Percentiles rank a stretch among this genome's conserved stretches.
Evolutionary conservation across 35 echinoderm and acorn worm species (phyloP).

Genomic region (Amphiura filiformis): DNA sequence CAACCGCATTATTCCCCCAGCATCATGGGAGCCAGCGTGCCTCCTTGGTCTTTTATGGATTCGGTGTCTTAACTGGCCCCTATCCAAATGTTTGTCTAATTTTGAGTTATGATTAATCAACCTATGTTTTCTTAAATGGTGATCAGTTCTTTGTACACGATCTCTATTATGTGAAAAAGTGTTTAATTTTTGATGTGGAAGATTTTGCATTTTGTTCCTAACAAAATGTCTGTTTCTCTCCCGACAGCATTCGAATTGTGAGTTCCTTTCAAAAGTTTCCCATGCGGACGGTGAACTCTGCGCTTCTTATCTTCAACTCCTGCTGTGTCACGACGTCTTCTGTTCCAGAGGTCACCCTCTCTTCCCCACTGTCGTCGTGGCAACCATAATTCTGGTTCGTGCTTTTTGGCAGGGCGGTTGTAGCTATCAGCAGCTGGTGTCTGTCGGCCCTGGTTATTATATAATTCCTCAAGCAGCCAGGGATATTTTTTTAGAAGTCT

Average conservation of each 20-base stretch:
- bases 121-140: background rate
- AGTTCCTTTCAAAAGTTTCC: too few species aligned
- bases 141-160: background rate
- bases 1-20: conserved; percentile 68
- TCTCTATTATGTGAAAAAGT: background rate
- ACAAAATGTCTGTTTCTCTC: background rate
- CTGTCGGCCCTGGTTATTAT: background rate
- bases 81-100: background rate
- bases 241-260: too few species aligned
- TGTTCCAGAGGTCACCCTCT: background rate
- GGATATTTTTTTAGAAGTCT: background rate
- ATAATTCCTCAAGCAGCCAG: background rate
- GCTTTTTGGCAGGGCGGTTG: background rate
- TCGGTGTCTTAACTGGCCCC: background rate
- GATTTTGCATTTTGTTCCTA: background rate
- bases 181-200: background rate
- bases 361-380: background rate
- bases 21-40: conserved; percentile 80
- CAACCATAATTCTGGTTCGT: background rate
- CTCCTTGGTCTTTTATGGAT: background rate
- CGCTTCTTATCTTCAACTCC: background rate
- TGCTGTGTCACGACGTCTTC: background rate
- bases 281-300: too few species aligned
- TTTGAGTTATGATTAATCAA: too few species aligned
- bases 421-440: background rate